Evolutionary conservation across 2,888 invertebrate species (phyloP).

Genomic region (Tholera decimalis): DNA sequence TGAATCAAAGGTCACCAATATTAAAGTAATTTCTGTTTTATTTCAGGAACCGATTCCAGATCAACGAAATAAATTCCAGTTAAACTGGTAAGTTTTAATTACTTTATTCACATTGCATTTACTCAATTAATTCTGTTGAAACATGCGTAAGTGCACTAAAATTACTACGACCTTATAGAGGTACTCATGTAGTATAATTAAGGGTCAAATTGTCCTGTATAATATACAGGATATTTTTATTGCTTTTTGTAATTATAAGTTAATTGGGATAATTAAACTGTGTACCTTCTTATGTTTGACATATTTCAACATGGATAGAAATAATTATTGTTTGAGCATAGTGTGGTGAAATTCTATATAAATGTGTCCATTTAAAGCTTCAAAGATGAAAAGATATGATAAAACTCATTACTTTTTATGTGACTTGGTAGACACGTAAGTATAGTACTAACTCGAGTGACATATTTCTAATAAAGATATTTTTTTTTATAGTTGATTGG

Average conservation of each 20-base stretch:
- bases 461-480: too few relatives aligned
- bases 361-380: too few relatives aligned
- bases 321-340: slow-evolving; percentile 2
- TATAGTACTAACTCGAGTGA: too few relatives aligned
- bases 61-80: slow-evolving; percentile 24
- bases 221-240: slow-evolving; percentile 31
- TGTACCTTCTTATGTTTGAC: neutral
- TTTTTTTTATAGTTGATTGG: too few relatives aligned
- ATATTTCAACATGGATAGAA: slow-evolving; percentile 20
- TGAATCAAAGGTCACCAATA: too few relatives aligned
- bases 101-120: slow-evolving; percentile 3
- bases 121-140: neutral
- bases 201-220: slow-evolving; percentile 22
- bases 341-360: neutral
- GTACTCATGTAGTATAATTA: slow-evolving; percentile 7
- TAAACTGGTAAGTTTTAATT: slow-evolving; percentile 50
- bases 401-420: too few relatives aligned
- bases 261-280: slow-evolving; percentile 30
- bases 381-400: too few relatives aligned
- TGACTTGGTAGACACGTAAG: too few relatives aligned
- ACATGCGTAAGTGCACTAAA: neutral
- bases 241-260: slow-evolving; percentile 17
- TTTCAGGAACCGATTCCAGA: slow-evolving; percentile 53
- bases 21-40: neutral
- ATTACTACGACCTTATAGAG: slow-evolving; percentile 2